phyloP scores from a whole-genome alignment of 2,888 invertebrate species.

The Tipula helvola region DNA sequence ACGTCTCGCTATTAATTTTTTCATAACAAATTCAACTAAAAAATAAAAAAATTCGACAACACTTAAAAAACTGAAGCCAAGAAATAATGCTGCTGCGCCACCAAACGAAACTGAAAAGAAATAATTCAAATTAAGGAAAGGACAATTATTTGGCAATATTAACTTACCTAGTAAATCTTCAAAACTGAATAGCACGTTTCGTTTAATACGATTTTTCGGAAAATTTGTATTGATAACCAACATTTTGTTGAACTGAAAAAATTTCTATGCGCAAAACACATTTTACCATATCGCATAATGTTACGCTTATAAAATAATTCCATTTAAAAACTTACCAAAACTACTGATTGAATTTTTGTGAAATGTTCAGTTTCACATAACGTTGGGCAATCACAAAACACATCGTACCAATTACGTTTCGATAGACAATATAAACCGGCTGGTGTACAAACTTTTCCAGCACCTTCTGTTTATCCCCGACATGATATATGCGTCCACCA shows the following conservation, averaged over 20 bases:
- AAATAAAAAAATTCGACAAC: slow-evolving; percentile 18
- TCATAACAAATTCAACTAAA: not conserved
- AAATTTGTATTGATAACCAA: not conserved
- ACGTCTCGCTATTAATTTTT: not conserved
- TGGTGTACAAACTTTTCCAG: not conserved
- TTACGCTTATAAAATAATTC: not conserved
- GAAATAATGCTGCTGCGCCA: slow-evolving; percentile 31
- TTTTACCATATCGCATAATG: no score
- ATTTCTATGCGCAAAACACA: not conserved
- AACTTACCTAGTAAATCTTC: slow-evolving; percentile 13
- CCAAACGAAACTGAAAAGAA: slow-evolving; percentile 27
- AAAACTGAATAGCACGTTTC: slow-evolving; percentile 12
- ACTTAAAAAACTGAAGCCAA: slow-evolving; percentile 33
- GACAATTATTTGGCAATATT: not conserved
- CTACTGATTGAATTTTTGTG: not conserved
- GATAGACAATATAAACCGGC: not conserved
- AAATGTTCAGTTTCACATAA: slow-evolving; percentile 24
- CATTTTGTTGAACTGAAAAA: slow-evolving; percentile 5
- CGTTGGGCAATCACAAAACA: slow-evolving; percentile 24
- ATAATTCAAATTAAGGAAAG: not conserved
- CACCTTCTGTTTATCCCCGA: not conserved
- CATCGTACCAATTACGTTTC: slow-evolving; percentile 9
- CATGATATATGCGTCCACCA: not conserved
- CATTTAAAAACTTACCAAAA: not conserved
- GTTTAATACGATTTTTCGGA: slow-evolving; percentile 12